Conservation (phyloP, 2,113 vertebrate species). For the Megatriorchis doriae region DNA sequence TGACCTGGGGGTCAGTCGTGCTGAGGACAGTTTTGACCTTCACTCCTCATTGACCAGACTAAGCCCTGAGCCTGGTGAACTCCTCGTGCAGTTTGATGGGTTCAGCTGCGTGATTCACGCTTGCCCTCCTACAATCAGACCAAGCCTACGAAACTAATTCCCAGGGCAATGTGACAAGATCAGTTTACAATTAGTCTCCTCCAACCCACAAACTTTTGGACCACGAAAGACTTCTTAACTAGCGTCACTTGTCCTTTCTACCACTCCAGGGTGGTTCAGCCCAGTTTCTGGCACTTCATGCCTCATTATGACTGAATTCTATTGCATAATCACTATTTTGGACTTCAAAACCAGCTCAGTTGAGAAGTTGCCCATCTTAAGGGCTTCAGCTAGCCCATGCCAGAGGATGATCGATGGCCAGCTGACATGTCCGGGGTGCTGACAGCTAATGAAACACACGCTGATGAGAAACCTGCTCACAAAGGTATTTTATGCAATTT, state of each 20-base stretch:
- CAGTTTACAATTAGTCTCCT: not conserved
- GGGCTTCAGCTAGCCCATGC: not conserved
- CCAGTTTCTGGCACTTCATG: not conserved
- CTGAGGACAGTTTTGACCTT: not conserved
- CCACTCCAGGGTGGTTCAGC: not conserved
- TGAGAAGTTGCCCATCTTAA: not conserved
- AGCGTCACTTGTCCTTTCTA: not conserved
- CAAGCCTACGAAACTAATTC: not conserved
- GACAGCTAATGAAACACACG: not conserved
- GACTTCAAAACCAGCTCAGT: not conserved
- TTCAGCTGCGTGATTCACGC: not conserved
- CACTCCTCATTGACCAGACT: not conserved
- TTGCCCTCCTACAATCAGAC: not conserved
- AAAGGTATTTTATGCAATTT: not conserved
- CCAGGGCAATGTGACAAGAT: not conserved
- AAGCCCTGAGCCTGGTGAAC: rapidly evolving
- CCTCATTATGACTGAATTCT: not conserved
- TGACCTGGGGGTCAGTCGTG: not conserved
- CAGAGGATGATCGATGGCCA: not conserved
- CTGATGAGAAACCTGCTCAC: not conserved
- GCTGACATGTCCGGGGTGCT: not conserved
- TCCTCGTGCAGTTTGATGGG: not conserved
- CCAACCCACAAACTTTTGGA: not conserved
- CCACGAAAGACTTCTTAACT: not conserved
- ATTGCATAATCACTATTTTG: not conserved